A percentile compares a stretch with the other conserved stretches of the same genome.
phyloP scores from a whole-genome alignment of 2,797 vertebrate genomes.

The Vipera ursinii region DNA sequence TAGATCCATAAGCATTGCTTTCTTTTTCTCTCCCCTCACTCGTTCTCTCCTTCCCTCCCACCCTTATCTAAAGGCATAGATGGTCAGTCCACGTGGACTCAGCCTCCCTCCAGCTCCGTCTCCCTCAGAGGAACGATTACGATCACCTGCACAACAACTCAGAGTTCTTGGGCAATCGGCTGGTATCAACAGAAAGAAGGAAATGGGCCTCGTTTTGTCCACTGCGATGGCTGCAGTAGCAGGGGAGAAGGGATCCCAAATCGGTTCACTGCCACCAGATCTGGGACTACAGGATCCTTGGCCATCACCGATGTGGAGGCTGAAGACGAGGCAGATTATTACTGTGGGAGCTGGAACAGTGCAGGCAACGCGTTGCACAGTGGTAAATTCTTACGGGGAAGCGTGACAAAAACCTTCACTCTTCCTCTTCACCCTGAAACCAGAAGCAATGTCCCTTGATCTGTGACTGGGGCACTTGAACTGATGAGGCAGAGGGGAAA shows the following conservation, averaged over 20 bases:
- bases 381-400: not conserved
- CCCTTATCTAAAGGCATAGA: not conserved
- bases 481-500: no score
- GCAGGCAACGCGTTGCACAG: rapidly evolving
- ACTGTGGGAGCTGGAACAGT: not conserved
- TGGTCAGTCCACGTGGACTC: not conserved
- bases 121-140: not conserved
- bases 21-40: not conserved
- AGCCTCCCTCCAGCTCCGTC: not conserved
- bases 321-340: not conserved
- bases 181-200: not conserved
- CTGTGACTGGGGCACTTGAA: not conserved
- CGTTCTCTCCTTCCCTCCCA: no score
- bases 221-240: rapidly evolving
- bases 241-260: not conserved
- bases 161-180: rapidly evolving
- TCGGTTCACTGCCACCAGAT: not conserved
- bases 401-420: not conserved
- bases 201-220: not conserved
- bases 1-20: no score
- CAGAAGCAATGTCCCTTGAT: rapidly evolving
- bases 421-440: not conserved
- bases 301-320: not conserved
- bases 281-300: not conserved
- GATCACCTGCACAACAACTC: not conserved